Conservation (phyloP, 2,888 invertebrate genomes). For the Psylliodes chrysocephalus region DNA sequence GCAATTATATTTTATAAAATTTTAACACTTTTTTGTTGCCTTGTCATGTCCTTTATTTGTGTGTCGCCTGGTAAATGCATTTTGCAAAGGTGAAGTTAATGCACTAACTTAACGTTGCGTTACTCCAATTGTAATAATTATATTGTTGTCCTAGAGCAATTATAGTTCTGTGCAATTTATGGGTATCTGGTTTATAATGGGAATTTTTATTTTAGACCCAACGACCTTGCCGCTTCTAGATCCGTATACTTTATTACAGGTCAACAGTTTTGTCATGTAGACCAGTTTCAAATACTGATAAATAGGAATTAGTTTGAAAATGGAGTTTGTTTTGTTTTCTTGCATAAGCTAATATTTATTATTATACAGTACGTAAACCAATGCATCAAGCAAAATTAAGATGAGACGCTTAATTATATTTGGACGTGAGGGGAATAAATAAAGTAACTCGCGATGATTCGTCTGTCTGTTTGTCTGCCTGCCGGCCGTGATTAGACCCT, state of each 20-base stretch:
- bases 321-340: not conserved
- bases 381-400: no score
- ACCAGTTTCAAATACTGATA: not conserved
- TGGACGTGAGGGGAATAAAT: no score
- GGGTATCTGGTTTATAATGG: conserved; percentile 19
- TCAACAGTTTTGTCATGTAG: conserved; percentile 1
- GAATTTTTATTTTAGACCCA: conserved; percentile 15
- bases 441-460: no score
- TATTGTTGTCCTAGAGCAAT: conserved; percentile 33
- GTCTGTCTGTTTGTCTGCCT: no score
- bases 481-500: no score
- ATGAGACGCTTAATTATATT: no score
- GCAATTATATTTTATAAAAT: no score
- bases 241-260: conserved; percentile 28
- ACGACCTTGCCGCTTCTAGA: conserved; percentile 22
- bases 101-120: conserved; percentile 2
- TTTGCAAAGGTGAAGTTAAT: not conserved
- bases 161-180: conserved; percentile 31
- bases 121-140: conserved; percentile 33
- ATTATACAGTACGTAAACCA: no score
- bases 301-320: no score
- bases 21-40: no score
- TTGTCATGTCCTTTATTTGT: no score
- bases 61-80: not conserved
- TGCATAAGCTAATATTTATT: no score